A percentile compares a stretch with the other conserved stretches of the same genome.
phyloP scores from a whole-genome alignment of 2,797 vertebrate genomes.

The Buceros bicornis region DNA sequence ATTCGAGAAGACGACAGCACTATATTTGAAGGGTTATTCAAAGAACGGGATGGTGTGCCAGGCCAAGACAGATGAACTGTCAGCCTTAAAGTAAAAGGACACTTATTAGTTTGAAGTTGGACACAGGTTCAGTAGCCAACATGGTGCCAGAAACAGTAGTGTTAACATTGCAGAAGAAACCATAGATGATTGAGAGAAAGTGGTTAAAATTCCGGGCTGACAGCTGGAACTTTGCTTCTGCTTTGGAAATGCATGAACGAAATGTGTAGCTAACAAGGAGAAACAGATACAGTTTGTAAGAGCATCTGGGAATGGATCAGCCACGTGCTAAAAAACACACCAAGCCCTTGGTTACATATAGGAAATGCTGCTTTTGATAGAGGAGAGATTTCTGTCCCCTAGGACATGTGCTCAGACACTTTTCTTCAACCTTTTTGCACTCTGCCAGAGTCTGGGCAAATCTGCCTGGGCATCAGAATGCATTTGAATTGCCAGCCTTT shows the following conservation, averaged over 20 bases:
- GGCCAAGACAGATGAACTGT: conserved; percentile 45
- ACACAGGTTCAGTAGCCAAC: background rate
- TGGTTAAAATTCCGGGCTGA: background rate
- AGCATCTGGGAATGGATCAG: background rate
- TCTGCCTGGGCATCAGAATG: background rate
- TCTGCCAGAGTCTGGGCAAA: background rate
- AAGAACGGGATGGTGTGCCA: background rate
- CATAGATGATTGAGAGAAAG: conserved; percentile 14
- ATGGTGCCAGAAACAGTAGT: background rate
- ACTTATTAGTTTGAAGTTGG: conserved; percentile 1
- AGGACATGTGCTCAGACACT: background rate
- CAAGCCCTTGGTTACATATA: background rate
- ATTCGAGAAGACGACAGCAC: background rate
- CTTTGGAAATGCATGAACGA: background rate
- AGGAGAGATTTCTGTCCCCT: background rate
- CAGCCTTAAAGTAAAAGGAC: background rate
- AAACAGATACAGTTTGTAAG: background rate
- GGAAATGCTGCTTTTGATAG: background rate
- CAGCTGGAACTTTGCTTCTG: background rate
- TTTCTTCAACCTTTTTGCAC: background rate
- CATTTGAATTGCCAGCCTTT: background rate
- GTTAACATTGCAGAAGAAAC: background rate
- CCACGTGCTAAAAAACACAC: background rate
- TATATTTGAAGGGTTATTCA: background rate
- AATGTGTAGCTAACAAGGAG: background rate